Evolutionary conservation across 2,888 invertebrate genomes (phyloP), one percentile per base, ranked within the genome.

Genomic region (Caenorhabditis sinica): DNA sequence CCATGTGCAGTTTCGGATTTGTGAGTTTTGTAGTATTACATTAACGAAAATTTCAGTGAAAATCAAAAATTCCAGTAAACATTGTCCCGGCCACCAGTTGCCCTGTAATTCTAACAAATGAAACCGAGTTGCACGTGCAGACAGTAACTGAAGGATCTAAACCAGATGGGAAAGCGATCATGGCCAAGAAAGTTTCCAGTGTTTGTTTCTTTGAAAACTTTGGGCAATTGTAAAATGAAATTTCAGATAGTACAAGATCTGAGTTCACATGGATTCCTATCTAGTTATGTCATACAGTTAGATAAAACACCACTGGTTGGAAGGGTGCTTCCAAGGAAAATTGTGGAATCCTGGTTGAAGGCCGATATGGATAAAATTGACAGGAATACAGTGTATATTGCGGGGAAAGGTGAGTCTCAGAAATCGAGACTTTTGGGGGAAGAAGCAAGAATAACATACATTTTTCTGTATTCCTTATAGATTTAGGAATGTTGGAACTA

Each of bases 121-220:
- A 82, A 23, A 88, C 89, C 6, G 89, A 89, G 53, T 58, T 89
- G 4, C 88, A 89, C 51, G 85, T 89, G n/a, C 72, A 82, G 49
- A 85, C 85, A 33, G 85, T 77, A 4, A 61, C 56, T 17, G 85
- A 73, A 56, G 82, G 71, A 30, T 80, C 80, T 30, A 60, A 56
- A 65, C 51, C 28, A 25, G 58, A 83, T 43, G 68, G 63, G 23
- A 79, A 86, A 82, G 43, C 75, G 65, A 17, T 23, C 1, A 60
- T 83, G 51, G 81, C 77, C 15, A 49, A 72, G 11, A 60, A 63
- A 33, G 85, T 84, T 8, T 84, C 80, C 6, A 76, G 49, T 60
- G 83, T 83, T 23, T 20, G 76, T 49, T 40, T 8, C 20, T 17
- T 15, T 15, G 33, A 49, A 25, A 28, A 25, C n/a, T n/a, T n/a